phyloP scores from a whole-genome alignment of 2,113 vertebrate species.

The Piaya cayana region DNA sequence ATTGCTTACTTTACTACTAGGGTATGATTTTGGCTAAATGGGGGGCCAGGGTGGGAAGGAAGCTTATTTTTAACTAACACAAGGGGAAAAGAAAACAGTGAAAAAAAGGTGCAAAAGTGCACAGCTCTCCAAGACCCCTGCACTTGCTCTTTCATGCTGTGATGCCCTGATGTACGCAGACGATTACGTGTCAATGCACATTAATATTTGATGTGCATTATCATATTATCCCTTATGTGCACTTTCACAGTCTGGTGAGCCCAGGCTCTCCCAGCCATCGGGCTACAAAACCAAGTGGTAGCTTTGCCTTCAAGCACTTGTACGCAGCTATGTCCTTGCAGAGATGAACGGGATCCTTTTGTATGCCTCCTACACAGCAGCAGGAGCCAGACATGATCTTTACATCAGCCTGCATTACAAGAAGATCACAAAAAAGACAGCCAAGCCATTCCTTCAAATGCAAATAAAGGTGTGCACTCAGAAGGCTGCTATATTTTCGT shows the following conservation, averaged over 20 bases:
- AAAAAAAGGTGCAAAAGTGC: slow-evolving; percentile 1
- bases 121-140: background rate
- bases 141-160: slow-evolving; percentile 17
- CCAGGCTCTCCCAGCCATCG: background rate
- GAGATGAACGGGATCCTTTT: background rate
- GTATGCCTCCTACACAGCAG: background rate
- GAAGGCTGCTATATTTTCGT: background rate
- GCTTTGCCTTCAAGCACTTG: background rate
- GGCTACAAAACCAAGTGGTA: background rate
- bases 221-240: slow-evolving; percentile 72
- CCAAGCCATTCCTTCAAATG: background rate
- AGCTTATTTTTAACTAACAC: slow-evolving; percentile 3
- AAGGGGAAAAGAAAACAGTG: background rate
- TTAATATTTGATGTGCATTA: slow-evolving; percentile 81
- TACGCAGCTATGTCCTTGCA: background rate
- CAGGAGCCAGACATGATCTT: background rate
- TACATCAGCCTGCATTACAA: background rate
- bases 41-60: background rate
- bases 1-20: slow-evolving; percentile 14
- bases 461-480: background rate
- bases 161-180: slow-evolving; percentile 59
- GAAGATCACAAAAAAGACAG: slow-evolving; percentile 19
- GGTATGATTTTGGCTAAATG: slow-evolving; percentile 38
- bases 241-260: slow-evolving; percentile 60
- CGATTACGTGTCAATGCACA: slow-evolving; percentile 73